Conservation (phyloP, 1,140 invertebrate genomes). For the Helicoverpa armigera region DNA sequence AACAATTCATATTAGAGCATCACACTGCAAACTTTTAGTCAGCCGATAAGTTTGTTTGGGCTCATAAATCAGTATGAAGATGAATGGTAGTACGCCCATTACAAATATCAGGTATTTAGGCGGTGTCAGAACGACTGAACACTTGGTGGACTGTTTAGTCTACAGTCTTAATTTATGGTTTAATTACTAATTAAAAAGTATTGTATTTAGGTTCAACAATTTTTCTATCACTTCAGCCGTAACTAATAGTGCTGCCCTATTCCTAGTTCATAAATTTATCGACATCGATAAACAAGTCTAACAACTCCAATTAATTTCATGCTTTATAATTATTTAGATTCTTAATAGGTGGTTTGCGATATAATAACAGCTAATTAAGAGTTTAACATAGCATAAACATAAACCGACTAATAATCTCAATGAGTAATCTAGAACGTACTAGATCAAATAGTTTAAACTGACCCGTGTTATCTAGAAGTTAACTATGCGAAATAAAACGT, state of each 20-base stretch:
- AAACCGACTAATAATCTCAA: background rate
- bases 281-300: constrained; percentile 13
- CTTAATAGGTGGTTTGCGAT: constrained; percentile 22
- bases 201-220: background rate
- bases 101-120: too few relatives aligned
- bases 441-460: constrained; percentile 17
- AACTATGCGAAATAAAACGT: constrained; percentile 22
- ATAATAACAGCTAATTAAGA: constrained; percentile 17
- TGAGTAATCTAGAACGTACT: constrained; percentile 6
- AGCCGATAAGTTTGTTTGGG: too few relatives aligned
- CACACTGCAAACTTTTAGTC: too few relatives aligned
- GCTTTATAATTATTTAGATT: constrained; percentile 13
- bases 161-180: background rate
- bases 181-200: background rate
- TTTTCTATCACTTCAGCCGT: background rate
- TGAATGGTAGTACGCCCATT: too few relatives aligned
- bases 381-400: constrained; percentile 28
- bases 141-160: too few relatives aligned
- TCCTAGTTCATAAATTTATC: background rate
- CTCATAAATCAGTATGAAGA: too few relatives aligned
- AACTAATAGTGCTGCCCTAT: constrained; percentile 4
- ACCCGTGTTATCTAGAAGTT: constrained; percentile 10
- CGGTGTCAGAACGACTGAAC: too few relatives aligned
- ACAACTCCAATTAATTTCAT: background rate
- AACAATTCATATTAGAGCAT: background rate